phyloP scores from a whole-genome alignment of 2,113 vertebrate genomes.

The Melanerpes aurifrons region DNA sequence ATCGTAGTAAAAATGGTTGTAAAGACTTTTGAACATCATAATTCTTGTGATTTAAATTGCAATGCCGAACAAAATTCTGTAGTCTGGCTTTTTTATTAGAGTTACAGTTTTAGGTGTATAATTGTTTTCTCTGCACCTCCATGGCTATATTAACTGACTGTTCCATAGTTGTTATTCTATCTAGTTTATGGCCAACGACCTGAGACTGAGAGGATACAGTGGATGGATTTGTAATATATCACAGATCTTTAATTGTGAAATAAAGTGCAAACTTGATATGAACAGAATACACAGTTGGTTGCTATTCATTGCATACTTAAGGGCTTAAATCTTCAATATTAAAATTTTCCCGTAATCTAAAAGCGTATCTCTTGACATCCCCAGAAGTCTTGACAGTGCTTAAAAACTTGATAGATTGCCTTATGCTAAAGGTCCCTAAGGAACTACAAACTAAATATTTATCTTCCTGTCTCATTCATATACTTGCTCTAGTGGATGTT shows the following conservation, averaged over 20 bases:
- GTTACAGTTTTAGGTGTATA: background rate
- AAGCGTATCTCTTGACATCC: background rate
- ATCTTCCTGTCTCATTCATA: background rate
- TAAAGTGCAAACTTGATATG: background rate
- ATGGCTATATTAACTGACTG: background rate
- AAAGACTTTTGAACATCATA: background rate
- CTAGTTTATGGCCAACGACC: background rate
- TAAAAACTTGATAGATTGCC: background rate
- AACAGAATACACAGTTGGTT: background rate
- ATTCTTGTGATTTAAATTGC: background rate
- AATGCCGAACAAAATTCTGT: background rate
- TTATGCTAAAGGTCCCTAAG: background rate
- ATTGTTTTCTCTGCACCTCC: background rate
- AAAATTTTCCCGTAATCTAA: background rate
- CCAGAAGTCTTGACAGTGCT: background rate
- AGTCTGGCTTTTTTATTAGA: background rate
- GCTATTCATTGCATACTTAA: background rate
- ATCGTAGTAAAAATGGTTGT: background rate
- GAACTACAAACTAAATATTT: slow-evolving; percentile 13
- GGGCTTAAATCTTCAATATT: background rate
- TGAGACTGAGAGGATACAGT: background rate
- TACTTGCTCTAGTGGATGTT: background rate
- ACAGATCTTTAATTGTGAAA: background rate
- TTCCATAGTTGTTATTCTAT: background rate
- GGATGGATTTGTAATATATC: background rate